Percentiles rank a stretch among this genome's conserved stretches.
These are phyloP conservation scores for Enhydra lutris DNA, from an alignment of 2,113 vertebrate genomes.

Conservation along the genomic window DNA sequence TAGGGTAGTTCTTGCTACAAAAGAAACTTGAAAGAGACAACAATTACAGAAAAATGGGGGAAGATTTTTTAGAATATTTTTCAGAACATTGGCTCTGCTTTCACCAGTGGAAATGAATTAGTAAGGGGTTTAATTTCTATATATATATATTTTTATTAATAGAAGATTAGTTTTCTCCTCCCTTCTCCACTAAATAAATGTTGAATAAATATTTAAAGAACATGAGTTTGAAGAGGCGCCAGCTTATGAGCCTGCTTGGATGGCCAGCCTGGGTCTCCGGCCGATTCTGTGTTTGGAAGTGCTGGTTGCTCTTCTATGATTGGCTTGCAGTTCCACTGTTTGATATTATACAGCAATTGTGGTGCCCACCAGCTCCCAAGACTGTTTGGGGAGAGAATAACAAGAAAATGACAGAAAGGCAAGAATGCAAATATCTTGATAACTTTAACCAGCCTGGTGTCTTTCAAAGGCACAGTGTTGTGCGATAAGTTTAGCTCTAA, in stretches of 20 bases:
- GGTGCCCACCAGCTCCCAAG: neutral
- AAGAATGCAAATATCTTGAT: slow-evolving; percentile 22
- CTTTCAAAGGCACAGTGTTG: neutral
- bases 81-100: neutral
- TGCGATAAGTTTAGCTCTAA: neutral
- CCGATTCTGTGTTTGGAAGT: neutral
- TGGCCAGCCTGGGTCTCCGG: neutral
- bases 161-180: slow-evolving; percentile 24
- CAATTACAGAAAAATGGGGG: neutral
- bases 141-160: neutral
- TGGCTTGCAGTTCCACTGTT: neutral
- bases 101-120: slow-evolving; percentile 7
- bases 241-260: neutral
- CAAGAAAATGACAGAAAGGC: slow-evolving; percentile 6
- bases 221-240: slow-evolving; percentile 33
- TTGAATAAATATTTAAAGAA: slow-evolving; percentile 65
- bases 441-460: neutral
- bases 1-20: neutral
- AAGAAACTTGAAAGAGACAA: neutral
- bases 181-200: slow-evolving; percentile 2
- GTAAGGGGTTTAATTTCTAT: slow-evolving; percentile 10
- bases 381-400: slow-evolving; percentile 7
- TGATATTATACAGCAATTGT: neutral
- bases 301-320: neutral
- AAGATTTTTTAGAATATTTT: neutral